These are phyloP conservation scores for Phyllostomus hastatus DNA, from an alignment of 2,113 vertebrate genomes.

Conservation along the genomic window DNA sequence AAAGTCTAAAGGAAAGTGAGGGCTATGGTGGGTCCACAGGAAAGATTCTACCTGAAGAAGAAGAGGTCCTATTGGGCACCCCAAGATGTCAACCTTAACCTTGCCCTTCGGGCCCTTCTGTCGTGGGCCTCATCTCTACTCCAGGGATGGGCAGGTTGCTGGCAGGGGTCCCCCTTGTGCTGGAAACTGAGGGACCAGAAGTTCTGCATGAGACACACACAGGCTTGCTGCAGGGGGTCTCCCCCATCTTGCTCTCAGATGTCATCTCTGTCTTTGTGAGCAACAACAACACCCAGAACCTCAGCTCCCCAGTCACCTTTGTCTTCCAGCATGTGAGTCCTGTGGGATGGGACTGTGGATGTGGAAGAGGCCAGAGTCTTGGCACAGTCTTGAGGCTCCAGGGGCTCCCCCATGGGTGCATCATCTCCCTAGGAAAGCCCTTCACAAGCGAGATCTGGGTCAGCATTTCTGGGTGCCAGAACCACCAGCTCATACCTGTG, in stretches of 20 bases:
- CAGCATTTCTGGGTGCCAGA: background rate
- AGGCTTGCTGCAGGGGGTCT: background rate
- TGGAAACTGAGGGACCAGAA: background rate
- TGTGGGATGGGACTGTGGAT: background rate
- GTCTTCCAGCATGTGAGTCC: conserved; percentile 76
- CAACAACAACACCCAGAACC: conserved; percentile 69
- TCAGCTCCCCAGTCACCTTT: conserved; percentile 73
- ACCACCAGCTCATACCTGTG: background rate
- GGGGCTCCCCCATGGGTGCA: fast-evolving
- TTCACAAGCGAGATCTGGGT: background rate
- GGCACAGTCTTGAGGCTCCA: background rate
- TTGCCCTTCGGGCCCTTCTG: background rate
- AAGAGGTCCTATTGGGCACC: background rate
- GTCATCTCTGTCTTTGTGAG: conserved; percentile 76
- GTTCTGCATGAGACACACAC: background rate
- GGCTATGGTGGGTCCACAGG: background rate
- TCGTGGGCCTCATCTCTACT: conserved; percentile 77
- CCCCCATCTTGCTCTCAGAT: conserved; percentile 79
- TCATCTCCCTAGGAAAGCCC: background rate
- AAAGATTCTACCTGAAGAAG: background rate
- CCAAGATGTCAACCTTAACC: background rate
- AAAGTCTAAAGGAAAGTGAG: background rate
- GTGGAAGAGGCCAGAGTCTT: background rate
- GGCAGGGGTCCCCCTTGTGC: conserved; percentile 26
- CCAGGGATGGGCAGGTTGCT: conserved; percentile 66